These are phyloP conservation scores for Helleia helle DNA, from an alignment of 2,888 invertebrate genomes.

Conservation along the genomic window DNA sequence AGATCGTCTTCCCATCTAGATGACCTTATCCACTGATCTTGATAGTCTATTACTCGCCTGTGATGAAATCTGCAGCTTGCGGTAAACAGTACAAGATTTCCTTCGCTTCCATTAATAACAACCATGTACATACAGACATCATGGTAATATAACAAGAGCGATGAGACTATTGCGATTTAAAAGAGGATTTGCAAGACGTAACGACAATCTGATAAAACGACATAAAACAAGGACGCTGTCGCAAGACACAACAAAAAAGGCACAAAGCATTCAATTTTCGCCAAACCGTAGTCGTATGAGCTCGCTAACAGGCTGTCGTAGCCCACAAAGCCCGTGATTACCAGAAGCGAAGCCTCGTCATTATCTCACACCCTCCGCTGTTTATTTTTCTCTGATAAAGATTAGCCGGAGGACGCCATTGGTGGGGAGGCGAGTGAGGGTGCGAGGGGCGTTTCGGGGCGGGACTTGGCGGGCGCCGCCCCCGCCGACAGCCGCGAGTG, in stretches of 20 bases:
- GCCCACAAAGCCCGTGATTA: constrained; percentile 67
- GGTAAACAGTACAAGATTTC: too few relatives aligned
- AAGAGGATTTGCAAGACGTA: neutral
- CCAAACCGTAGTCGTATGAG: constrained; percentile 55
- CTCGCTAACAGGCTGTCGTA: constrained; percentile 54
- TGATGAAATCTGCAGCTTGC: too few relatives aligned
- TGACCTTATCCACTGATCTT: too few relatives aligned
- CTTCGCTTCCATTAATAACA: too few relatives aligned
- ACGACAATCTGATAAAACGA: neutral
- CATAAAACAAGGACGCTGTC: constrained; percentile 15
- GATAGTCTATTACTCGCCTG: too few relatives aligned
- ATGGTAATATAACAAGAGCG: too few relatives aligned
- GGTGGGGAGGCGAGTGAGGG: constrained; percentile 47
- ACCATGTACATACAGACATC: too few relatives aligned
- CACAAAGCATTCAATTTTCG: constrained; percentile 49
- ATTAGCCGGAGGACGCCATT: constrained; percentile 67
- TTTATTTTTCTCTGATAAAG: constrained; percentile 73
- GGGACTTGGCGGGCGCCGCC: constrained; percentile 31
- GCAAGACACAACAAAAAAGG: constrained; percentile 26
- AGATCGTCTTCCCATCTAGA: too few relatives aligned
- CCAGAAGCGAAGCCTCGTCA: constrained; percentile 52
- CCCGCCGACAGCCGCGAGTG: constrained; percentile 27
- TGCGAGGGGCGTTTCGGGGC: constrained; percentile 32
- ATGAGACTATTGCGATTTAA: too few relatives aligned
- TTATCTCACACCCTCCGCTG: constrained; percentile 63